phyloP scores from a whole-genome alignment of 2,113 vertebrate genomes.

The Periophthalmus modestus region DNA sequence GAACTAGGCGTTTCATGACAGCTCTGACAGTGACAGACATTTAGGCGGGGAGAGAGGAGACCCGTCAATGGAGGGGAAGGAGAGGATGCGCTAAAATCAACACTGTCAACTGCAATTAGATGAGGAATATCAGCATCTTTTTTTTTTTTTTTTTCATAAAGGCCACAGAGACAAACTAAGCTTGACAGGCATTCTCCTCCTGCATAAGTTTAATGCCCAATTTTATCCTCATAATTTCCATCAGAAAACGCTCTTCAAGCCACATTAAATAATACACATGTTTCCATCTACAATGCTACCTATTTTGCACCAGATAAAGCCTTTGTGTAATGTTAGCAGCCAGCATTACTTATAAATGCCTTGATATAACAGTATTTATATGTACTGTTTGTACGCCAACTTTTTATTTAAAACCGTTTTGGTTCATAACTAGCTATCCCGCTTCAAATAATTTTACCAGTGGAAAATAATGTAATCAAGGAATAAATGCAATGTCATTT shows the following conservation, averaged over 20 bases:
- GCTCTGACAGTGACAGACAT: constrained; percentile 36
- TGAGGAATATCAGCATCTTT: constrained; percentile 51
- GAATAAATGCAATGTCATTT: constrained; percentile 1
- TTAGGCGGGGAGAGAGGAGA: constrained; percentile 35
- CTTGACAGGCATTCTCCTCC: constrained; percentile 44
- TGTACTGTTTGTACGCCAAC: constrained; percentile 18
- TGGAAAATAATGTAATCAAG: constrained; percentile 15
- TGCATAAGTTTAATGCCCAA: constrained; percentile 57
- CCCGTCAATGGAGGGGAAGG: constrained; percentile 43
- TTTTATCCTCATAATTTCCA: constrained; percentile 8
- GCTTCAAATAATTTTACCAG: constrained; percentile 17
- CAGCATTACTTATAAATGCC: constrained; percentile 59
- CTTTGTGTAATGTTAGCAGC: constrained; percentile 62
- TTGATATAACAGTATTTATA: constrained; percentile 56
- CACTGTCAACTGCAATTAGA: constrained; percentile 38
- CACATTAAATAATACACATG: constrained; percentile 17
- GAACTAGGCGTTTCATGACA: constrained; percentile 86
- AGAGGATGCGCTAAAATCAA: constrained; percentile 36
- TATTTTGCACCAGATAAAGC: constrained; percentile 72
- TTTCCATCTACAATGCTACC: constrained; percentile 24
- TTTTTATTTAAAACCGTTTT: constrained; percentile 16
- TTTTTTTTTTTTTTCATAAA: constrained; percentile 56
- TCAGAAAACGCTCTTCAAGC: constrained; percentile 15
- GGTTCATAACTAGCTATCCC: constrained; percentile 52
- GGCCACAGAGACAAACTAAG: constrained; percentile 73